Percentiles rank a stretch among this genome's conserved stretches.
Conservation (phyloP, 1,140 invertebrate species). For the Dinoponera quadriceps region DNA sequence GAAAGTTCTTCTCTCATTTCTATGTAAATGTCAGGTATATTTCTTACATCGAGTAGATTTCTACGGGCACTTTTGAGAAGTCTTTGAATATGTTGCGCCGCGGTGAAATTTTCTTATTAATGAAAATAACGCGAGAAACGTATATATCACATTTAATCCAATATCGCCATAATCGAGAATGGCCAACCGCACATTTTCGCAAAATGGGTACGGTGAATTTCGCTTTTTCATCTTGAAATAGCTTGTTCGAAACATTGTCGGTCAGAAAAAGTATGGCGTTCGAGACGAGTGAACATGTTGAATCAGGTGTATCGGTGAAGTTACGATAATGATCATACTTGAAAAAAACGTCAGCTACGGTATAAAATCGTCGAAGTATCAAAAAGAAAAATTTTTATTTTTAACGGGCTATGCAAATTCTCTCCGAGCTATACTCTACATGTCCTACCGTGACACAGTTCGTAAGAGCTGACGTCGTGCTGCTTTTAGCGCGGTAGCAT, state of each 20-base stretch:
- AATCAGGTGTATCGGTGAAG: constrained; percentile 13
- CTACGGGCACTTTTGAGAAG: not conserved
- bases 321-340: not conserved
- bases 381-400: constrained; percentile 29
- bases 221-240: not conserved
- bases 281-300: not conserved
- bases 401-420: constrained; percentile 21
- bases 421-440: not conserved
- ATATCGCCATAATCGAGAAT: not conserved
- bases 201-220: not conserved
- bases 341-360: not conserved
- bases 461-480: constrained; percentile 51
- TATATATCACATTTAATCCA: not conserved
- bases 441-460: constrained; percentile 25
- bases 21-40: constrained; percentile 3
- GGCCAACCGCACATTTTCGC: not conserved
- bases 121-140: not conserved
- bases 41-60: not conserved
- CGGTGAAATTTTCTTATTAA: not conserved
- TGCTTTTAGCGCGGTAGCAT: constrained; percentile 50
- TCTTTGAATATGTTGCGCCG: not conserved
- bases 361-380: not conserved
- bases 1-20: not conserved
- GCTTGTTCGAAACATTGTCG: not conserved
- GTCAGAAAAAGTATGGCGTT: not conserved